These are phyloP conservation scores for Solenopsis fugax DNA, from an alignment of 1,140 invertebrate genomes.

Conservation along the genomic window DNA sequence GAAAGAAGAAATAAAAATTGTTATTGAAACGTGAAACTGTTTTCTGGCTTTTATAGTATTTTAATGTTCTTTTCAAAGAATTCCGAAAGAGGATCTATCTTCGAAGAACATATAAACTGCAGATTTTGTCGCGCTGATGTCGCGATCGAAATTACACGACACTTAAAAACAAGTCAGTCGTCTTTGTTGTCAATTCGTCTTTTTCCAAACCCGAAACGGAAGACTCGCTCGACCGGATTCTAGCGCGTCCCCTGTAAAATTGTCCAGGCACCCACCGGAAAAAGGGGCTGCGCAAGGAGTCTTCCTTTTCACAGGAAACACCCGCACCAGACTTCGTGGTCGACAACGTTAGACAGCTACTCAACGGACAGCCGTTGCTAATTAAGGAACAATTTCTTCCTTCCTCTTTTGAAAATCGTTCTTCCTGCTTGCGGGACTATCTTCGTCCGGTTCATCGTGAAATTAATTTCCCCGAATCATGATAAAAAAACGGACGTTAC, in stretches of 20 bases:
- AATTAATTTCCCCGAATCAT: conserved; percentile 34
- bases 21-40: neutral
- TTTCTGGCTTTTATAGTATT: neutral
- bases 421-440: neutral
- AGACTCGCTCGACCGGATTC: conserved; percentile 42
- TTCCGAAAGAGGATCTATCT: neutral
- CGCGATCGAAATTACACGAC: conserved; percentile 15
- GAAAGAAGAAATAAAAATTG: neutral
- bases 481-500: neutral
- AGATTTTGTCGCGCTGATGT: neutral
- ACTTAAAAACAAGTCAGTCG: conserved; percentile 28
- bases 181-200: conserved; percentile 25
- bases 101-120: neutral
- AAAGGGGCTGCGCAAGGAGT: conserved; percentile 56
- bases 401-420: conserved; percentile 51
- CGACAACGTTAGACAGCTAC: conserved; percentile 50
- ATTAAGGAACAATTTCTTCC: conserved; percentile 69
- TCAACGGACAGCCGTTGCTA: conserved; percentile 68
- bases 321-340: conserved; percentile 41
- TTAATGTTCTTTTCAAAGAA: neutral
- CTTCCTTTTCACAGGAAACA: conserved; percentile 66
- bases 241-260: conserved; percentile 44
- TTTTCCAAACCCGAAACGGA: conserved; percentile 37
- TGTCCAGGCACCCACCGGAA: conserved; percentile 68
- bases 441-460: conserved; percentile 41